These are phyloP conservation scores for Clarias batrachus DNA, from an alignment of 2,113 vertebrate species.

Conservation along the genomic window DNA sequence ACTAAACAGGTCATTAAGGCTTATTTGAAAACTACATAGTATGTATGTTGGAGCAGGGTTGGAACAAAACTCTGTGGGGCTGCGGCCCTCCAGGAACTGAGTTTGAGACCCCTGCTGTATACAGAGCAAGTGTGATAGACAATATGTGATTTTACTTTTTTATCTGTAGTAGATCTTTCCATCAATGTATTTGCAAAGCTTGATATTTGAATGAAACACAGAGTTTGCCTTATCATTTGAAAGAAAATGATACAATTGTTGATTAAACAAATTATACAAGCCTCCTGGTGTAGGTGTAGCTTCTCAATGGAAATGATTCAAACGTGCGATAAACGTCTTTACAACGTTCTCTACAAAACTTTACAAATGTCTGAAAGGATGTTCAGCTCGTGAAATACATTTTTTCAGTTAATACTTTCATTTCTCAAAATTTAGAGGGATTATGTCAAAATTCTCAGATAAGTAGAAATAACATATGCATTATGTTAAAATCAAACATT, in stretches of 20 bases:
- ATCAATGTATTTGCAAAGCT: not conserved
- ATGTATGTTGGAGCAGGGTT: too few relatives aligned
- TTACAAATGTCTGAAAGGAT: not conserved
- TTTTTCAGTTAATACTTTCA: not conserved
- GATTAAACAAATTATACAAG: not conserved
- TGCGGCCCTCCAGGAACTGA: too few relatives aligned
- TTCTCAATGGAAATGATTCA: not conserved
- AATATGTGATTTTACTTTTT: not conserved
- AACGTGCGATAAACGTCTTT: not conserved
- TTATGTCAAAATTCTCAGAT: not conserved
- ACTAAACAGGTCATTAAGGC: too few relatives aligned
- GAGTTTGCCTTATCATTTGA: not conserved
- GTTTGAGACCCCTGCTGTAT: too few relatives aligned
- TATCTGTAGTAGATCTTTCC: not conserved
- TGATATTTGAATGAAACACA: not conserved
- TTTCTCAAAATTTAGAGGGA: not conserved
- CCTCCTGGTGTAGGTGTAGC: not conserved
- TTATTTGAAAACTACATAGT: too few relatives aligned
- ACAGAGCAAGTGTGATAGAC: too few relatives aligned
- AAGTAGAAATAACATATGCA: not conserved
- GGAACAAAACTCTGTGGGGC: too few relatives aligned
- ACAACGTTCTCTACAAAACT: not conserved
- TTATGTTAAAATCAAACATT: not conserved
- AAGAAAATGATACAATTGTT: not conserved
- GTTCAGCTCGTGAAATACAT: not conserved